Evolutionary conservation across 2,888 invertebrate species (phyloP).

Genomic region (Lasioglossum lativentre): DNA sequence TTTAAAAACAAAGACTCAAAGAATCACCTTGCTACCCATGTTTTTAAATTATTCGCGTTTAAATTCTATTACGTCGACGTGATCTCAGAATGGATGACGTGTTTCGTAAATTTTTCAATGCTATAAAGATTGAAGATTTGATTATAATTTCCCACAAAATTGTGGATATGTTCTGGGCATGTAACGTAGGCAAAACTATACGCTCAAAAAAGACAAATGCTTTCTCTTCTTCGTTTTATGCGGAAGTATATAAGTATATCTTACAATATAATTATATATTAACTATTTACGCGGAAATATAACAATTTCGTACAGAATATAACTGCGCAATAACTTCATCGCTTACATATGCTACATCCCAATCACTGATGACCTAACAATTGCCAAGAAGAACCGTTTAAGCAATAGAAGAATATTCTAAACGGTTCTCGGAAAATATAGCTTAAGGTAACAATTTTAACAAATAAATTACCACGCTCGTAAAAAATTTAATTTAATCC

Average conservation of each 20-base stretch:
- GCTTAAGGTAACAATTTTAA: conserved; percentile 27
- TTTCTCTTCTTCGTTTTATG: conserved; percentile 9
- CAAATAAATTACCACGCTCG: neutral
- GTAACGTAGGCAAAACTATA: conserved; percentile 38
- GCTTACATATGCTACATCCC: conserved; percentile 51
- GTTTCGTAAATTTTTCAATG: conserved; percentile 41
- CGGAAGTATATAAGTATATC: conserved; percentile 52
- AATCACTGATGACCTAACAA: conserved; percentile 62
- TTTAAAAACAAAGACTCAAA: conserved; percentile 18
- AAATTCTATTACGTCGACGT: conserved; percentile 22
- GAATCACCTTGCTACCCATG: neutral
- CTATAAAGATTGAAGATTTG: conserved; percentile 60
- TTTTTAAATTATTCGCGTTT: conserved; percentile 26
- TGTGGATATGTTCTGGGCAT: conserved; percentile 60
- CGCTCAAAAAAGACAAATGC: conserved; percentile 37
- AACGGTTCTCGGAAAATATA: conserved; percentile 23
- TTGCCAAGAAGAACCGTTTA: conserved; percentile 43
- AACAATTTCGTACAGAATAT: conserved; percentile 67
- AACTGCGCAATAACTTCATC: conserved; percentile 56
- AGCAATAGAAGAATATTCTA: conserved; percentile 6
- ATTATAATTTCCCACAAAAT: conserved; percentile 59
- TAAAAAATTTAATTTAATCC: conserved; percentile 30
- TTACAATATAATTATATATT: conserved; percentile 46
- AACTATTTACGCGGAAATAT: conserved; percentile 57
- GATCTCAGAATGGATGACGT: conserved; percentile 7